Evolutionary conservation across 2,888 invertebrate genomes (phyloP), one percentile per base, ranked within the genome.

Genomic region (Ophioninae sp.): DNA sequence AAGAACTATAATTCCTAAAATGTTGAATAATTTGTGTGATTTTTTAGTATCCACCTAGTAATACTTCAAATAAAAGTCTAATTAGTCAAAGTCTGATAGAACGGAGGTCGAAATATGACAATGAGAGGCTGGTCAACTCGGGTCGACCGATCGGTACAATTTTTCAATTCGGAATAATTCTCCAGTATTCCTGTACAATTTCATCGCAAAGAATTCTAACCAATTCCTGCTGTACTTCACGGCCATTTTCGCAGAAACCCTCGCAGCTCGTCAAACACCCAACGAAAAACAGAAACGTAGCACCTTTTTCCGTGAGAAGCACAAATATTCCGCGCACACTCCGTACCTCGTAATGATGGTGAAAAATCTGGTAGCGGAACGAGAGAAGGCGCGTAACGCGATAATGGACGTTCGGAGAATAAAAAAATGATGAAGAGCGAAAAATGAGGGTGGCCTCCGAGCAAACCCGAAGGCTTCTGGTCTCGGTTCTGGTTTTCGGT

Each of bases 361-460:
- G 56, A 62, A 69, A 77, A 76, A 88, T 89, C 86, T 86, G 86
- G 87, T 89, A 89, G 89, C 89, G 89, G 88, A 89, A 89, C 89
- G 87, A 87, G 86, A 86, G 85, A 88, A 89, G 89, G 89, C 89
- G 68, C 30, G 8, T 30, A 84, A 83, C 61, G 79, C 86, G 88
- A 89, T 89, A 89, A 90, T 90, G 87, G 86, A 83, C 85, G 88
- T 75, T 89, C 89, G 79, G 77, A 76, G 89, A 89, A 90, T 86
- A 86, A 73, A 23, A 65, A 61, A 56, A 62, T 56, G 62, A 77
- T 62, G 75, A 83, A 75, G 79, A 75, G 64, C 75, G 65, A 65
- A 74, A 62, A 39, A 57, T 61, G 73, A 78, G 64, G 72, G 85
- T 81, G 83, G 81, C 85, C 86, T 70, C n/a, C 17, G 37, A 73